Evolutionary conservation across 2,888 invertebrate species (phyloP), one percentile per base, ranked within the genome.

Genomic region (Clanis bilineata): DNA sequence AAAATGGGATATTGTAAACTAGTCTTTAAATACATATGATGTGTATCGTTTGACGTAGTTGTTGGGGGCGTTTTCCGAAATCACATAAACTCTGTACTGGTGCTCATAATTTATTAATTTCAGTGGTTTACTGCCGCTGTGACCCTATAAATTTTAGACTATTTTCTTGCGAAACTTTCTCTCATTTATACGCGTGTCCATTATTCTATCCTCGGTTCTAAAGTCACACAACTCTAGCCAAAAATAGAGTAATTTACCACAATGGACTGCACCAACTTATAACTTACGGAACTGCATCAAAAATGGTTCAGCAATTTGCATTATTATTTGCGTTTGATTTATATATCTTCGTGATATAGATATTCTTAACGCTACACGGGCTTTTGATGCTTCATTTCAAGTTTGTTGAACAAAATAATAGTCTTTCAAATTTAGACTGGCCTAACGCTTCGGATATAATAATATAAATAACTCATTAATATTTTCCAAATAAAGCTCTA

Each of bases 321-420:
- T 32, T 62, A 66, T 64, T 66, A 60, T 65, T 68, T 67, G 88
- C 86, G 88, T 90, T 90, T 85, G 81, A 80, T 83, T 75, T 88
- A 87, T 90, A 83, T 89, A 89, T 90, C 86, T 59, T 22, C 10
- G 72, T 64, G 88, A 90, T 89, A 90, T 90, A 88, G 79, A 65
- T 78, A 64, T 71, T 84, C 77, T 73, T 78, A 87, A 85, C 84
- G 88, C 86, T 57, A n/a, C 61, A 62, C n/a, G 39, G 36, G 23
- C 39, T 38, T n/a, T n/a, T 22, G 36, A 39, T 23, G 55, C 28
- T 51, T 41, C 6, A 6, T 18, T 18, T 18, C 2, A 18, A 18
- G 7, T 9, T 22, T 44, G 3, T 23, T 6, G 22, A 23, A 0
- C 22, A 22, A 22, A 22, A 12, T 44, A 44, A 18, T 43, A 9